phyloP scores from a whole-genome alignment of 1,140 invertebrate genomes.

The Vanessa tameamea region DNA sequence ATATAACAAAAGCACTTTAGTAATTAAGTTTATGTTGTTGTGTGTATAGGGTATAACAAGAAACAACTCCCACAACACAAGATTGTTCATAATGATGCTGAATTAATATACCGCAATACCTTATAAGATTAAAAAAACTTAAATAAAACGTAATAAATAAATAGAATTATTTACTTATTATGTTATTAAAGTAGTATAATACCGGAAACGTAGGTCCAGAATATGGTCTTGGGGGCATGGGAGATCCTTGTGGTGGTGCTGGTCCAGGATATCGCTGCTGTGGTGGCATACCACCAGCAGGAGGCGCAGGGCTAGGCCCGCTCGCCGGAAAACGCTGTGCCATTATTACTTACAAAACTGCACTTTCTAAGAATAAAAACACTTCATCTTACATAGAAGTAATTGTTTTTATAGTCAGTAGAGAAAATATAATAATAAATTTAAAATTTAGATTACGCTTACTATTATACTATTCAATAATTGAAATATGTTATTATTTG shows the following conservation, averaged over 20 bases:
- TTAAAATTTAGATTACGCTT: neutral
- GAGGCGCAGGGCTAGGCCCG: constrained; percentile 52
- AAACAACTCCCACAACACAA: no score
- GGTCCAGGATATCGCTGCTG: constrained; percentile 66
- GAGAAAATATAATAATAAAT: neutral
- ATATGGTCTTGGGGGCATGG: constrained; percentile 67
- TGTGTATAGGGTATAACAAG: no score
- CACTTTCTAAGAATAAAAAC: neutral
- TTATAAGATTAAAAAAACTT: neutral
- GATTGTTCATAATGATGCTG: no score
- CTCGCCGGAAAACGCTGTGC: constrained; percentile 64
- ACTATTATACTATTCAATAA: neutral
- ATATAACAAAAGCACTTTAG: no score
- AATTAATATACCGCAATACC: no score
- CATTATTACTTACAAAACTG: constrained; percentile 40
- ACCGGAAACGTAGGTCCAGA: constrained; percentile 68
- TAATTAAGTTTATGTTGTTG: no score
- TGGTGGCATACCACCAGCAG: constrained; percentile 54
- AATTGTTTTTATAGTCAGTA: neutral
- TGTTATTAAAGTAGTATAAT: neutral
- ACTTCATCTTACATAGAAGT: constrained; percentile 11
- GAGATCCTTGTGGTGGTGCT: constrained; percentile 57
- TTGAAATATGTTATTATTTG: neutral
- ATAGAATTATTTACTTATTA: neutral
- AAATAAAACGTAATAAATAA: neutral